Conservation (phyloP, 2,113 vertebrate genomes). For the Rhinolophus ferrumequinum region DNA sequence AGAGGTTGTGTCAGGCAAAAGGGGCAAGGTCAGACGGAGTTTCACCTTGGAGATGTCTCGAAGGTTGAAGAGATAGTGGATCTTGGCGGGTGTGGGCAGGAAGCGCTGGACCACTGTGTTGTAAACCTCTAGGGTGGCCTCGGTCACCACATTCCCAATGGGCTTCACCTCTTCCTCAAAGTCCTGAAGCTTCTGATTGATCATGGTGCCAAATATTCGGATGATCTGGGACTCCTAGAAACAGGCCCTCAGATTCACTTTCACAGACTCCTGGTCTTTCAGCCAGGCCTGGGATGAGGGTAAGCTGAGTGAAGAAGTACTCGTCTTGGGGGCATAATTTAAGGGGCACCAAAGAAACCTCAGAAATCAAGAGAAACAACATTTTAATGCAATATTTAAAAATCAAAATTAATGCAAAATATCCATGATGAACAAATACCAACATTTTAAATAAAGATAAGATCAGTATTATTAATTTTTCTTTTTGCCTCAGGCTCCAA, state of each 20-base stretch:
- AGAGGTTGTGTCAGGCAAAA: background rate
- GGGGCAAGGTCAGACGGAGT: background rate
- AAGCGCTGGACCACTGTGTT: constrained; percentile 87
- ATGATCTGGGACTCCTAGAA: constrained; percentile 91
- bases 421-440: background rate
- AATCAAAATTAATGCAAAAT: background rate
- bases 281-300: background rate
- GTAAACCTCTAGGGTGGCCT: constrained; percentile 92
- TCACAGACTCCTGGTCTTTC: background rate
- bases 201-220: constrained; percentile 92
- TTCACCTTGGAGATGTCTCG: constrained; percentile 94
- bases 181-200: constrained; percentile 92
- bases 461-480: background rate
- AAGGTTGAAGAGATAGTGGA: constrained; percentile 95
- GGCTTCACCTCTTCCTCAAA: constrained; percentile 92
- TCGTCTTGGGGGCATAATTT: background rate
- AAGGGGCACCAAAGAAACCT: background rate
- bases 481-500: background rate
- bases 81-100: constrained; percentile 92
- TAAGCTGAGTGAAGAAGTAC: background rate
- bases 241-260: background rate
- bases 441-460: background rate
- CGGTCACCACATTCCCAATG: constrained; percentile 87
- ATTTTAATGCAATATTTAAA: background rate
- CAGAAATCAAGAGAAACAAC: background rate